A percentile compares a stretch with the other conserved stretches of the same genome.
Conservation (phyloP, 2,888 invertebrate genomes). For the Venusia cambrica region DNA sequence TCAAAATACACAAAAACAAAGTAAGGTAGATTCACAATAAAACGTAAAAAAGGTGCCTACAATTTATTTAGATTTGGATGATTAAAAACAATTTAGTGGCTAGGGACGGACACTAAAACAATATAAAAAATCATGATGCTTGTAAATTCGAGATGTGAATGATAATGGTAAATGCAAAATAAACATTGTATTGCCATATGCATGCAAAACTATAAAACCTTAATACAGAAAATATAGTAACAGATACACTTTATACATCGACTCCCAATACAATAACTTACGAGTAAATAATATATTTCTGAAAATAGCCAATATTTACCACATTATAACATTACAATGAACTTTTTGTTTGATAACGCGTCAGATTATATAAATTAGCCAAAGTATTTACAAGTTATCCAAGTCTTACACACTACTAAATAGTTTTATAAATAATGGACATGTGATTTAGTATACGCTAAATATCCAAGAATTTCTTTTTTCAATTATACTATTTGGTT, state of each 20-base stretch:
- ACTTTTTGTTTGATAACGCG: slow-evolving; percentile 52
- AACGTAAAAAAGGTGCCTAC: slow-evolving; percentile 12
- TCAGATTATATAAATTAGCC: slow-evolving; percentile 45
- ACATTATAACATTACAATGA: slow-evolving; percentile 47
- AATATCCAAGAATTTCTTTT: slow-evolving; percentile 43
- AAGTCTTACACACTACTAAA: slow-evolving; percentile 39
- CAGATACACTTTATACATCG: slow-evolving; percentile 27
- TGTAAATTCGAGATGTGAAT: slow-evolving; percentile 23
- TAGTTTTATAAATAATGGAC: slow-evolving; percentile 59
- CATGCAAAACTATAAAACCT: slow-evolving; percentile 59
- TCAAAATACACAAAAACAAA: slow-evolving; percentile 10
- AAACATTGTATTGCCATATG: slow-evolving; percentile 44
- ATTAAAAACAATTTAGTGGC: slow-evolving; percentile 36
- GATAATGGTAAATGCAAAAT: slow-evolving; percentile 56
- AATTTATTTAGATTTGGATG: slow-evolving; percentile 19
- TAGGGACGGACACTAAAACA: slow-evolving; percentile 69
- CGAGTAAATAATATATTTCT: slow-evolving; percentile 46
- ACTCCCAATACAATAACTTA: slow-evolving; percentile 38
- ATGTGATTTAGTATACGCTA: slow-evolving; percentile 53
- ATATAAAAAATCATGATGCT: slow-evolving; percentile 31
- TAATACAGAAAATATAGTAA: slow-evolving; percentile 43
- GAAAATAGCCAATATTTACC: slow-evolving; percentile 54
- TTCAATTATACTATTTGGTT: too few species aligned
- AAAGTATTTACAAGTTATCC: slow-evolving; percentile 54
- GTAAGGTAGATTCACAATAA: slow-evolving; percentile 18